phyloP scores from a whole-genome alignment of 2,888 invertebrate genomes.

The Prosopocoilus inquinatus region DNA sequence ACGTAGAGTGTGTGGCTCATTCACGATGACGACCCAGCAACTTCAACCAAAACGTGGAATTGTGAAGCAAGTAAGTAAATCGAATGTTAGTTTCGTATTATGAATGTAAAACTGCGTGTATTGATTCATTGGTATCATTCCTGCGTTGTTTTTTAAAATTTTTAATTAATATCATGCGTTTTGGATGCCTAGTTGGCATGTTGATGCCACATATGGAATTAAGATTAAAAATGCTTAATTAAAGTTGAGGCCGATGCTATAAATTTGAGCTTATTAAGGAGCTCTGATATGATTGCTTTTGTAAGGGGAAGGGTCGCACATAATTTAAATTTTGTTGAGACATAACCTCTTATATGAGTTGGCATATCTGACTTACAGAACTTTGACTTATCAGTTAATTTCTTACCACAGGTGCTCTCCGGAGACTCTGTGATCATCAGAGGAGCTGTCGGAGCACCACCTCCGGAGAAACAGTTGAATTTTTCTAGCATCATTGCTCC shows the following conservation, averaged over 20 bases:
- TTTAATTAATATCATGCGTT: constrained; percentile 4
- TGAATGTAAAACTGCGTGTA: background rate
- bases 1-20: constrained; percentile 53
- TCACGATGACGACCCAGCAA: constrained; percentile 54
- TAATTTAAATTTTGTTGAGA: constrained; percentile 11
- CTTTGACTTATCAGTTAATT: constrained; percentile 30
- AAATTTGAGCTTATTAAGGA: background rate
- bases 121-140: background rate
- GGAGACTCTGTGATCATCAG: constrained; percentile 95
- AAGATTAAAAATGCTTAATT: constrained; percentile 17
- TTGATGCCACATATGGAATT: constrained; percentile 26
- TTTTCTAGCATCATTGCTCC: constrained; percentile 92
- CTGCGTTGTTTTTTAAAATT: background rate
- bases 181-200: constrained; percentile 44
- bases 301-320: background rate
- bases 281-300: background rate
- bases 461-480: constrained; percentile 87
- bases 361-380: constrained; percentile 32
- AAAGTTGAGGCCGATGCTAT: constrained; percentile 1
- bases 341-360: constrained; percentile 35
- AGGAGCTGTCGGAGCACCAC: constrained; percentile 84
- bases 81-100: constrained; percentile 12
- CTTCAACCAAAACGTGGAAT: constrained; percentile 55
- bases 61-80: constrained; percentile 59
- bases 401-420: constrained; percentile 74